These are phyloP conservation scores for Spicauda simplicius DNA, from an alignment of 2,888 invertebrate species.

Conservation along the genomic window DNA sequence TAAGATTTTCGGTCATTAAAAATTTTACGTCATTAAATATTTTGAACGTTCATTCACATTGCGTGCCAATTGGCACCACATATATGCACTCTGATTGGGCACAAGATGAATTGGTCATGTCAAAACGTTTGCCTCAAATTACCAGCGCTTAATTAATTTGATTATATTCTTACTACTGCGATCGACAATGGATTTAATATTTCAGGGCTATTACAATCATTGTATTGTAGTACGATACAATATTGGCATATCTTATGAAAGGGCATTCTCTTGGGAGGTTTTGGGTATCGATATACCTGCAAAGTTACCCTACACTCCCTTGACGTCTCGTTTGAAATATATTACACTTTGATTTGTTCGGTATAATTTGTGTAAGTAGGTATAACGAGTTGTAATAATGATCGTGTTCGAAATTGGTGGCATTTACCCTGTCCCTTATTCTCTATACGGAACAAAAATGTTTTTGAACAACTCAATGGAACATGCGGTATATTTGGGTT, in stretches of 20 bases:
- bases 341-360: constrained; percentile 26
- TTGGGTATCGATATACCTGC: constrained; percentile 30
- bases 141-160: too few species aligned
- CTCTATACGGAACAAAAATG: too few species aligned
- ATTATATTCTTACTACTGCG: not conserved
- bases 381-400: not conserved
- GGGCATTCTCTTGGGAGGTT: constrained; percentile 23
- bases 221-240: constrained; percentile 18
- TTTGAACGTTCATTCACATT: too few species aligned
- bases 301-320: constrained; percentile 23
- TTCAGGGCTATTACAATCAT: constrained; percentile 28
- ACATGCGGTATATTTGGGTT: too few species aligned
- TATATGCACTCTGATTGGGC: too few species aligned
- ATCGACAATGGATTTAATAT: constrained; percentile 5
- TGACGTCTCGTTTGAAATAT: constrained; percentile 13
- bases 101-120: too few species aligned
- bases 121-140: too few species aligned
- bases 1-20: too few species aligned
- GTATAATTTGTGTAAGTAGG: not conserved
- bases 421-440: too few species aligned
- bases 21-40: too few species aligned
- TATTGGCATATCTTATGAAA: constrained; percentile 29
- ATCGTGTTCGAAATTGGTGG: not conserved
- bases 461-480: too few species aligned
- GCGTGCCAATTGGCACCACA: too few species aligned